Percentiles rank a stretch among this genome's conserved stretches.
These are phyloP conservation scores for Caranx melampygus DNA, from an alignment of 2,113 vertebrate genomes.

Conservation along the genomic window DNA sequence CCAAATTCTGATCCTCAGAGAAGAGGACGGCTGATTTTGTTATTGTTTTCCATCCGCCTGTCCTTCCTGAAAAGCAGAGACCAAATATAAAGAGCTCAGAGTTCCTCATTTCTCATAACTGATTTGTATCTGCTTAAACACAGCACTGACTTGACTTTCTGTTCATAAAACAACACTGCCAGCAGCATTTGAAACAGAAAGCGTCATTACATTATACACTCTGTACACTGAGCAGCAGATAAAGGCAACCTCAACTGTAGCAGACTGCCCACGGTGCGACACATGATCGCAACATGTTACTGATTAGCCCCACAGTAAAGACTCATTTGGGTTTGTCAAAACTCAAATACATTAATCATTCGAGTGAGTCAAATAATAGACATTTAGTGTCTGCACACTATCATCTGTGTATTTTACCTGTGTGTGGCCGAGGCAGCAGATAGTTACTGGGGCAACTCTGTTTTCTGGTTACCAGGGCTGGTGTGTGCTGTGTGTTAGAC, in stretches of 20 bases:
- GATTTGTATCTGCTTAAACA: conserved; percentile 23
- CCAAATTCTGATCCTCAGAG: conserved; percentile 11
- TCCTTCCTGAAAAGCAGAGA: conserved; percentile 12
- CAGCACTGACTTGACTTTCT: conserved; percentile 10
- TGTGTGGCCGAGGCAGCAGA: conserved; percentile 36
- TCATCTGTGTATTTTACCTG: conserved; percentile 46
- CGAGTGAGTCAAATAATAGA: conserved; percentile 29
- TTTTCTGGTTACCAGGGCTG: conserved; percentile 56
- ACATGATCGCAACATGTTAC: neutral
- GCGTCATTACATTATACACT: neutral
- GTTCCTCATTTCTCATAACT: neutral
- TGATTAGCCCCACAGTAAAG: conserved; percentile 33
- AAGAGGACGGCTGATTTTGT: conserved; percentile 20
- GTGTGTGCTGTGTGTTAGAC: conserved; percentile 17
- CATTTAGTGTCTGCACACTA: conserved; percentile 14
- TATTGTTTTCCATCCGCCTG: conserved; percentile 9
- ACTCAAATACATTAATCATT: conserved; percentile 41
- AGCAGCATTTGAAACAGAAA: neutral
- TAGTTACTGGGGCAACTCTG: conserved; percentile 66
- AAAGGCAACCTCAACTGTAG: neutral
- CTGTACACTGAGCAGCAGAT: conserved; percentile 27
- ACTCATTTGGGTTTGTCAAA: neutral
- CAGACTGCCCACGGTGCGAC: neutral
- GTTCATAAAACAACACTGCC: neutral
- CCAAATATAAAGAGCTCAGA: conserved; percentile 10